These are phyloP conservation scores for Myiozetetes cayanensis DNA, from an alignment of 2,113 vertebrate genomes.

Conservation along the genomic window DNA sequence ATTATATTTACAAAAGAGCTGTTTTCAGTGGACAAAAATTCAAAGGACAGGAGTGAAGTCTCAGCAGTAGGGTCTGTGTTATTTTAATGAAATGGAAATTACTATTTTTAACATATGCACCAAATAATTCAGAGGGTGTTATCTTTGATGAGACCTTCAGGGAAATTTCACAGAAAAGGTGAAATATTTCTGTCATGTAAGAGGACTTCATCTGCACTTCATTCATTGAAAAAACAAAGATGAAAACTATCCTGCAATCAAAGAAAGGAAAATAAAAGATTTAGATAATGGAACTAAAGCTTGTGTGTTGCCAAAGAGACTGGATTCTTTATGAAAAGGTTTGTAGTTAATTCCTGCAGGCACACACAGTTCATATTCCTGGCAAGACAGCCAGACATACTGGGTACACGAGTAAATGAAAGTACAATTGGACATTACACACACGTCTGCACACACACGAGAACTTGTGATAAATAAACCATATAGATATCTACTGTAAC, in stretches of 20 bases:
- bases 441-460: background rate
- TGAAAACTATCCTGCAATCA: conserved; percentile 35
- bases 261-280: conserved; percentile 54
- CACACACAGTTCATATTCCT: background rate
- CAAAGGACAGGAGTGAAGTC: background rate
- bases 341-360: conserved; percentile 18
- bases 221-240: conserved; percentile 26
- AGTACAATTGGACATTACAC: background rate
- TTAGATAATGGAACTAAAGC: conserved; percentile 38
- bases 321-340: background rate
- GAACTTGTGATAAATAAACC: background rate
- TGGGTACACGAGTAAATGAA: background rate
- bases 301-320: conserved; percentile 12
- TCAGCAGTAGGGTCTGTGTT: background rate
- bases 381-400: background rate
- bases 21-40: background rate
- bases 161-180: conserved; percentile 17
- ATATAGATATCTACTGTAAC: background rate
- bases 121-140: conserved; percentile 32
- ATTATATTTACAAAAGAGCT: conserved; percentile 17
- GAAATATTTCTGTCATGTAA: conserved; percentile 3
- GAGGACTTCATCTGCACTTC: conserved; percentile 27
- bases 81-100: conserved; percentile 25
- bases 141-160: conserved; percentile 31
- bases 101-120: conserved; percentile 19